Evolutionary conservation across 2,888 invertebrate genomes (phyloP), one percentile per base, ranked within the genome.

Genomic region (Amblyjoppa fuscipennis): DNA sequence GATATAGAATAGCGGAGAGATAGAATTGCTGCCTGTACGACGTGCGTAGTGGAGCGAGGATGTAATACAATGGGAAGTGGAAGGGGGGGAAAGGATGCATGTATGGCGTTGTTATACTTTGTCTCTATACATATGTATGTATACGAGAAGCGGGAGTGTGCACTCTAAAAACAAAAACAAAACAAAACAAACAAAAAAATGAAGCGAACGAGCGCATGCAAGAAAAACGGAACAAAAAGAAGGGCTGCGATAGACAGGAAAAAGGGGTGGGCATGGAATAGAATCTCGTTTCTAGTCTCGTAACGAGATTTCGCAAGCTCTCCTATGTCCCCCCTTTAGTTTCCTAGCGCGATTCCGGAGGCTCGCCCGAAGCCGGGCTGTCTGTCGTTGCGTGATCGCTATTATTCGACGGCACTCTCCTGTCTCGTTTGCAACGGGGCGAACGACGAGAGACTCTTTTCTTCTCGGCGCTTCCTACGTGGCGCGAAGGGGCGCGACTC

Each of bases 231-330:
- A 70, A 73, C 51, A 71, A 73, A 80, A 31, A 7, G 41, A 77
- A 45, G 64, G 20, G 66, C 6, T 34, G 73, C 20, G 61, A 70
- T 41, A 79, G 61, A 7, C 28, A 41, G 16, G 53, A 31, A 16
- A 64, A 31, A 7, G 34, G 64, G 64, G 64, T 64, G 64, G 31
- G 31, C 31, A 66, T 34, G 77, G 66, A 84, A 84, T 79, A 82
- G 79, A 86, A 84, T 84, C 76, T 86, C 79, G 71, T 84, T 84
- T 86, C 84, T 84, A 79, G 84, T 45, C 74, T 74, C 74, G 73
- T 87, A 84, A 84, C 84, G 79, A 81, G 84, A 83, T 83, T 85
- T 85, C 77, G 64, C 80, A 66, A 73, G 70, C 75, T 69, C 31
- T 38, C 20, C 20, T 20, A 20, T 53, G 53, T 71, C 38, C 53